Conservation (phyloP, 2,113 vertebrate species). For the Clarias gariepinus region DNA sequence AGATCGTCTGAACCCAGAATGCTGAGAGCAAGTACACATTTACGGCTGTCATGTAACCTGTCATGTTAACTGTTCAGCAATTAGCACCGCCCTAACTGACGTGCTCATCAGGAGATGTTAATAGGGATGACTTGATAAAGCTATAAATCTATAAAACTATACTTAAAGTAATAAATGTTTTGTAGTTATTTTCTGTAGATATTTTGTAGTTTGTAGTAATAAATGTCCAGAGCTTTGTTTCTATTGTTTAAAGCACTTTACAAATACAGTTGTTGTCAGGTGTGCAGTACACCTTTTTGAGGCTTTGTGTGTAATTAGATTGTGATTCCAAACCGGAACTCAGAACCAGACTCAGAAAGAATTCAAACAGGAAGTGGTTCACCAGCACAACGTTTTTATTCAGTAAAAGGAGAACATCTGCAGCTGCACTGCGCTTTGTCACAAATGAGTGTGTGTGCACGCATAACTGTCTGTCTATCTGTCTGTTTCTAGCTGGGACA, state of each 20-base stretch:
- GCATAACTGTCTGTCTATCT: not conserved
- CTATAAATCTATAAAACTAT: too few species aligned
- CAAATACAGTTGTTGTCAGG: not conserved
- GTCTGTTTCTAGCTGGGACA: not conserved
- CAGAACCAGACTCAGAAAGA: not conserved
- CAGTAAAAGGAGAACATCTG: not conserved
- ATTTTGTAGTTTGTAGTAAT: too few species aligned
- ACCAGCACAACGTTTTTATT: not conserved
- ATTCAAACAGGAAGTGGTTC: constrained; percentile 2
- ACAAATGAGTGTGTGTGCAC: not conserved
- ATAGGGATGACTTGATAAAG: too few species aligned
- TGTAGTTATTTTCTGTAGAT: too few species aligned
- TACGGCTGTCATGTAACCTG: not conserved
- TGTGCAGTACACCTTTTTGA: not conserved
- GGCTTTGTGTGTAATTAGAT: not conserved
- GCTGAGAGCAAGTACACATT: not conserved
- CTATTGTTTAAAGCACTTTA: not conserved
- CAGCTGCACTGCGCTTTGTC: not conserved
- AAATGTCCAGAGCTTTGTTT: too few species aligned
- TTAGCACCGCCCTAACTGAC: not conserved
- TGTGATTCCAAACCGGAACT: not conserved
- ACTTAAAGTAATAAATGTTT: too few species aligned
- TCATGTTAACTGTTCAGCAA: not conserved
- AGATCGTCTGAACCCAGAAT: not conserved
- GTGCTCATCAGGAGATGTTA: too few species aligned